Base-by-base conservation (phyloP, 2,113 vertebrate species). In the Tetraodon nigroviridis region DNA sequence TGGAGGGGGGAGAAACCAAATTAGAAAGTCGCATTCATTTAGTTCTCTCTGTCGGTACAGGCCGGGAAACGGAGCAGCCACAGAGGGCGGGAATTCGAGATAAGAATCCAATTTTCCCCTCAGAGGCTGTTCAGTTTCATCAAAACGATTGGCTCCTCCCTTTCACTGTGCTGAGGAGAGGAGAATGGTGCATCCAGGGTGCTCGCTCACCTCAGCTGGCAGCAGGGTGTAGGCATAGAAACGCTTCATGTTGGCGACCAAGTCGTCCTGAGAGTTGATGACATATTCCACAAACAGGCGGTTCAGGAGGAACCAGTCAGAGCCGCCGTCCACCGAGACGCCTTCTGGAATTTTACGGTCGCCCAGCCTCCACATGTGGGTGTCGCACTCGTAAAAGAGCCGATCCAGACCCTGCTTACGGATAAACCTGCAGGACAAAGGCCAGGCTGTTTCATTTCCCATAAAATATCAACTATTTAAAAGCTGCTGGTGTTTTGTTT, bases 341-440 rank as follows among this genome's bases (percentile, higher is more conserved):
- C 95, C 95, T 45, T 99, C 95, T 0, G 97, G 96, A 83, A 99
- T 99, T 75, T 91, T 92, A 46, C 97, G 88, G 81, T 99, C 96
- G 0, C 97, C 97, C 22, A 99, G 90, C 54, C 97, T 92, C 97
- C 97, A 99, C 97, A 99, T 99, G 89, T 98, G 97, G 0, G 95
- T 95, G 6, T 99, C 97, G 0, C 97, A 99, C 82, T 99, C 97
- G 41, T 91, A 92, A 88, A 99, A 99, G 2, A 99, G 93, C 37
- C 97, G 88, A 50, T 99, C 97, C 73, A 99, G 87, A 3, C 97
- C 97, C 56, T 99, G 97, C 18, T 99, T 99, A 20, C 96, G 91
- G 80, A 99, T 98, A 67, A 99, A 99, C 60, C 97, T 99, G 46
- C 32, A 32, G 29, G 29, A 32, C 2, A 32, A 5, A 32, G 29